Base-by-base conservation (phyloP, 2,888 invertebrate genomes). In the Microchrysa polita region DNA sequence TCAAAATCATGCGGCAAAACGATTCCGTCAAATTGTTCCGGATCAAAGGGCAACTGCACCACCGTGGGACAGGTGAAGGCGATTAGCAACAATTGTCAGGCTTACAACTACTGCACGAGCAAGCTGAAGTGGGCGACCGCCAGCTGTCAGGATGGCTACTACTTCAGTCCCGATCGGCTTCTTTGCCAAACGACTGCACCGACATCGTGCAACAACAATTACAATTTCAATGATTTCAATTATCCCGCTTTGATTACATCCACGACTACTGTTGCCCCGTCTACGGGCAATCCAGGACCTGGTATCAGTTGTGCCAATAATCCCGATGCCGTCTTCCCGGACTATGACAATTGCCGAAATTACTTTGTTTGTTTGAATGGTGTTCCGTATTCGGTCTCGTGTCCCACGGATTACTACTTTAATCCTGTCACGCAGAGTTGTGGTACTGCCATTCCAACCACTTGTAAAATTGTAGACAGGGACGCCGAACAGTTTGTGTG, bases 361-460 rank as follows among this genome's bases (percentile, higher is more conserved):
- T 69, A 69, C 40, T 55, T 18, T 16, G 1, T 5, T 5, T 69
- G 69, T n/a, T 5, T 69, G 40, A 40, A 69, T 40, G 69, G 69
- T 5, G 16, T 5, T 1, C 40, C 55, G 0, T 40, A 55, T 18
- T 34, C 55, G 7, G 5, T 42, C 16, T 12, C 20, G 2, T 69
- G 69, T 55, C 57, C 55, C 1, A 42, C 20, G 2, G 40, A 23
- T 20, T 69, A 18, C 14, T 69, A 40, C n/a, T 69, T 40, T 42
- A 42, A 69, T 20, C 40, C 57, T 20, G 14, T 1, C 10, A 55
- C 18, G 12, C 12, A 40, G n/a, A 10, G 12, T 40, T 69, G 69
- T 20, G 55, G 40, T 14, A 4, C 55, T 4, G 14, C 5, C 1
- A 22, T 57, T 20, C 69, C 69, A 0, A 2, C 34, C 1, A 40